Evolutionary conservation across 2,888 invertebrate species (phyloP).

Genomic region (Polydrusus pterygomalis): DNA sequence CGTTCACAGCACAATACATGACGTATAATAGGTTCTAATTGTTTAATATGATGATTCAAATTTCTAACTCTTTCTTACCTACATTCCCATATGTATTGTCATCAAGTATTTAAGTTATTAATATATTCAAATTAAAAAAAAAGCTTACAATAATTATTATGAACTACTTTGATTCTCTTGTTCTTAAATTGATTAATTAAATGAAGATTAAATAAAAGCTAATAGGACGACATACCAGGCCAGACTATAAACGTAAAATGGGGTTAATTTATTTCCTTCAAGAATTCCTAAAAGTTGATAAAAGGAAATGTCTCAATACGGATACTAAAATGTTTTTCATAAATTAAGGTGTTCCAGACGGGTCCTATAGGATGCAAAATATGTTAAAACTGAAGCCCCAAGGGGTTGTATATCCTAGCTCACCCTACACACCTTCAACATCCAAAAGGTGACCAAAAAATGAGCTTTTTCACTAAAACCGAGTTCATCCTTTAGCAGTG

Average conservation of each 20-base stretch:
- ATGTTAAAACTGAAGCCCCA: too few relatives aligned
- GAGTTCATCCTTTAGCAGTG: too few relatives aligned
- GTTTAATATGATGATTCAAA: not conserved
- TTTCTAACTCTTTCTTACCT: not conserved
- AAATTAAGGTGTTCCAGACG: too few relatives aligned
- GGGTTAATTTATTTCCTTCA: not conserved
- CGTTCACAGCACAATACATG: too few relatives aligned
- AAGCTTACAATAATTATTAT: not conserved
- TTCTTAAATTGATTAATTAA: slow-evolving; percentile 3
- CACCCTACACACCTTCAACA: too few relatives aligned
- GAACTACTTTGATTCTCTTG: not conserved
- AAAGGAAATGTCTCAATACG: too few relatives aligned
- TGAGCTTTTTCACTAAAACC: too few relatives aligned
- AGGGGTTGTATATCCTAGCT: too few relatives aligned
- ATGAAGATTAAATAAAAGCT: not conserved
- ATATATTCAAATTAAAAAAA: not conserved
- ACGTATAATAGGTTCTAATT: too few relatives aligned
- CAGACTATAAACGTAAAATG: not conserved
- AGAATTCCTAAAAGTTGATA: not conserved
- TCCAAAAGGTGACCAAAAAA: too few relatives aligned
- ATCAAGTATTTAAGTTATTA: not conserved
- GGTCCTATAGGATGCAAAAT: too few relatives aligned
- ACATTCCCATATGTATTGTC: slow-evolving; percentile 7
- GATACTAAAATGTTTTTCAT: too few relatives aligned
- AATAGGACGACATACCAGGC: not conserved